These are phyloP conservation scores for Thaumatotibia leucotreta DNA, from an alignment of 1,140 invertebrate species.

Conservation along the genomic window DNA sequence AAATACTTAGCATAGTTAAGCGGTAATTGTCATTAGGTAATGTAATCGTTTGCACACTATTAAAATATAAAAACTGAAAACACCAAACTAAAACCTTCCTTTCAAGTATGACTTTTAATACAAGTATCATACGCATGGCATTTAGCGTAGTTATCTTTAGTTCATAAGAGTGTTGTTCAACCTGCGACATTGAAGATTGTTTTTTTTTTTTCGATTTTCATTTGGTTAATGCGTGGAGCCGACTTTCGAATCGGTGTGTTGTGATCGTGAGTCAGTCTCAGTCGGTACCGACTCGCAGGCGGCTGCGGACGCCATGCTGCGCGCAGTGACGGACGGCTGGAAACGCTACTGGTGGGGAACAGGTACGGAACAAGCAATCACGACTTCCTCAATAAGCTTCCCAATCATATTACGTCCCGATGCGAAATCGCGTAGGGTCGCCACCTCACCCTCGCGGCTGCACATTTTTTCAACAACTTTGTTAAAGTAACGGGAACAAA, in stretches of 20 bases:
- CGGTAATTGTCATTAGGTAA: neutral
- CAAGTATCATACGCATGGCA: neutral
- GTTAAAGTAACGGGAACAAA: conserved; percentile 8
- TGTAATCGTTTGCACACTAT: neutral
- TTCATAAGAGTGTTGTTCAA: neutral
- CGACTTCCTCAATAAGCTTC: conserved; percentile 49
- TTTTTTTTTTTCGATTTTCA: neutral
- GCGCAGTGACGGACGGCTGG: conserved; percentile 65
- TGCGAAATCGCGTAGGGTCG: conserved; percentile 13
- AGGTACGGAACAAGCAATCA: conserved; percentile 65
- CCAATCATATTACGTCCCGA: conserved; percentile 27
- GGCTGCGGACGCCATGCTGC: conserved; percentile 64
- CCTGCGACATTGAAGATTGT: neutral
- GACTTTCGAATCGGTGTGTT: conserved; percentile 16
- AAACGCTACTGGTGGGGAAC: conserved; percentile 74
- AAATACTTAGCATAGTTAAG: neutral
- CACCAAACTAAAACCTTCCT: neutral
- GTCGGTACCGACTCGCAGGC: conserved; percentile 54
- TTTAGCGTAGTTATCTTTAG: neutral
- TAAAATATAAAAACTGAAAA: conserved; percentile 3
- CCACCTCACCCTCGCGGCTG: neutral
- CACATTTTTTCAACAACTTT: neutral
- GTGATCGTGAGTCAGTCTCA: conserved; percentile 49
- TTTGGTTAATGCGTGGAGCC: neutral
- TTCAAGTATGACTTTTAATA: neutral